Base-by-base conservation (phyloP, 2,888 invertebrate genomes). In the Drosophila acutilabella region DNA sequence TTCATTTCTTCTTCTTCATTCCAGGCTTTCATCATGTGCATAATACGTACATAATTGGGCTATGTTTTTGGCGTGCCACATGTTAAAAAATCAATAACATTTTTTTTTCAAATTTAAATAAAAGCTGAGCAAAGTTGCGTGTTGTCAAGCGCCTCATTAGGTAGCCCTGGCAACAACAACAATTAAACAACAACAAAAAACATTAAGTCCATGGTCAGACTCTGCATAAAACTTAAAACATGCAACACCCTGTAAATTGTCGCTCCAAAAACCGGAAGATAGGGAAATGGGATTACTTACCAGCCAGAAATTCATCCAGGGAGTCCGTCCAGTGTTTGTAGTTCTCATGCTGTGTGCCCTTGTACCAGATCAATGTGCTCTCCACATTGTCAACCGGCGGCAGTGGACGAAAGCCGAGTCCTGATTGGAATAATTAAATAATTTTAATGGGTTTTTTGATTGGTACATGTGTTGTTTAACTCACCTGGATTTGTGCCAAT, bases 301-400 rank as follows among this genome's bases (percentile, higher is more conserved):
- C 95, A 90, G 95, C 94, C 66, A 98, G 93, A 92, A 97, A 98
- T 11, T 94, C 91, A 61, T 95, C 94, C 48, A 98, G 92, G 64
- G 96, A 94, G 23, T 96, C 94, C 20, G 95, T 95, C 97, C 98
- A 98, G 89, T 95, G 95, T 75, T 95, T 93, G 90, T 95, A 96
- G 90, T 96, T 96, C 52, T 94, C 94, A 61, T 94, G 94, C 70
- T 96, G 95, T 14, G 96, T 96, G 44, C 96, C 97, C 91, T 96
- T 96, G 93, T 98, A 98, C 96, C 98, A 97, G 92, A 99, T 98
- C 76, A 99, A 94, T 38, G 98, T 98, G 91, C 98, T 98, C 85
- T 98, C 97, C 45, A 97, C 96, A 91, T 98, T 97, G 41, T 94
- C 94, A 61, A 94, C 94, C 45, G 96, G 95, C 7, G 99, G 97